Percentiles rank a stretch among this genome's conserved stretches.
Evolutionary conservation across 2,797 vertebrate genomes (phyloP).

Genomic region (Spondyliosoma cantharus): DNA sequence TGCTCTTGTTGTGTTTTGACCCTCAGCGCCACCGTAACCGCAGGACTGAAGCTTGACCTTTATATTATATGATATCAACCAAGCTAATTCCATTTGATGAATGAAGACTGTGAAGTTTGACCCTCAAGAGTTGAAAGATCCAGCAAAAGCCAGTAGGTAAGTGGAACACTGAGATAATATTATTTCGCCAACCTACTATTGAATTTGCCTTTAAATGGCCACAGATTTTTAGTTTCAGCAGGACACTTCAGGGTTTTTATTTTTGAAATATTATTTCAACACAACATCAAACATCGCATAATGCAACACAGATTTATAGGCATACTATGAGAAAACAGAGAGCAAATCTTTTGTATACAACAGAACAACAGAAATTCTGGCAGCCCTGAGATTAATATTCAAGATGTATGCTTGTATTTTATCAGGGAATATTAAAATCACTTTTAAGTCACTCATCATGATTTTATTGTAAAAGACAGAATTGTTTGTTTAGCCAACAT

Average conservation of each 20-base stretch:
- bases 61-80: not conserved
- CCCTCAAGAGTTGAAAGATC: not conserved
- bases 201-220: not conserved
- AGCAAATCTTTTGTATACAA: not conserved
- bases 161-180: not conserved
- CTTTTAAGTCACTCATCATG: not conserved
- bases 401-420: not conserved
- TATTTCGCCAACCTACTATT: not conserved
- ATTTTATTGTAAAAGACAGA: slow-evolving; percentile 5
- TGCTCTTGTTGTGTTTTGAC: no score
- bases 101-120: not conserved
- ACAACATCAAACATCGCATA: slow-evolving; percentile 1
- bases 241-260: slow-evolving; percentile 3
- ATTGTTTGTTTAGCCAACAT: not conserved
- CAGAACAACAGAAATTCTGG: not conserved
- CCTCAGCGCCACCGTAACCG: not conserved
- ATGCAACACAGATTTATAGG: not conserved
- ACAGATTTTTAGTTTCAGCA: not conserved
- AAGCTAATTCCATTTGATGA: not conserved
- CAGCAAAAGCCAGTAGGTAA: not conserved
- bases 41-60: not conserved
- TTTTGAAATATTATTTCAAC: not conserved
- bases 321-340: not conserved
- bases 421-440: not conserved
- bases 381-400: slow-evolving; percentile 4